Evolutionary conservation across 2,888 invertebrate genomes (phyloP).

Genomic region (Diadromus collaris): DNA sequence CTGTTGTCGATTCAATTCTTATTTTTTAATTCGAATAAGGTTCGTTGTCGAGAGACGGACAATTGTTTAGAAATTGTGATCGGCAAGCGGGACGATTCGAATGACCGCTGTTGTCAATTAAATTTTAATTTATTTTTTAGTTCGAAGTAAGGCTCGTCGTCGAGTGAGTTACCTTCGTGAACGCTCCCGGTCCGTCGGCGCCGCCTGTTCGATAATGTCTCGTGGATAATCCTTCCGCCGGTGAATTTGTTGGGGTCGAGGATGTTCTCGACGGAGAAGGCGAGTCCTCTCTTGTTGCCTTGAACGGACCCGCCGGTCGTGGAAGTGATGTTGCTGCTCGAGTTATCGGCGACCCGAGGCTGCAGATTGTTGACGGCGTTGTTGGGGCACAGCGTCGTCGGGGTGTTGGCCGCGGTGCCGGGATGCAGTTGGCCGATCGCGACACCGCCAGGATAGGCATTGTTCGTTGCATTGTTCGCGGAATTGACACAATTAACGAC

Average conservation of each 20-base stretch:
- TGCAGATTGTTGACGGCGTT: constrained; percentile 66
- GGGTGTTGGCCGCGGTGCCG: constrained; percentile 67
- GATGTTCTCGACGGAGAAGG: constrained; percentile 95
- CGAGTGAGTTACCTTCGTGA: constrained; percentile 74
- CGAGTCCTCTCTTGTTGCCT: constrained; percentile 85
- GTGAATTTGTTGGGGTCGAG: constrained; percentile 95
- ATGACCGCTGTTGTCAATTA: not conserved
- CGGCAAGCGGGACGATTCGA: not conserved
- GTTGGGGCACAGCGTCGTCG: constrained; percentile 69
- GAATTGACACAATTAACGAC: constrained; percentile 54
- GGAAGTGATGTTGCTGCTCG: constrained; percentile 69
- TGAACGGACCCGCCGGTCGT: constrained; percentile 80
- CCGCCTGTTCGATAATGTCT: constrained; percentile 70
- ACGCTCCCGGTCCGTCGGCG: constrained; percentile 75
- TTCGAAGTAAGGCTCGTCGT: not conserved
- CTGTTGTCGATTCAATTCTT: too few species aligned
- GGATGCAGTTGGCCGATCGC: constrained; percentile 49
- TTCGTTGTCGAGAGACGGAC: too few species aligned
- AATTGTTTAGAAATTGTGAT: too few species aligned
- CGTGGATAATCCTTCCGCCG: constrained; percentile 80
- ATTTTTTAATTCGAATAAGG: too few species aligned
- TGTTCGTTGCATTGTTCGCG: constrained; percentile 47
- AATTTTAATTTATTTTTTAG: not conserved
- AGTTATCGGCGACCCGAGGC: constrained; percentile 66
- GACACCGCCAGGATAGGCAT: constrained; percentile 49